Percentiles rank a stretch among this genome's conserved stretches.
Conservation (phyloP, 2,888 invertebrate species). For the Frankliniella fusca region DNA sequence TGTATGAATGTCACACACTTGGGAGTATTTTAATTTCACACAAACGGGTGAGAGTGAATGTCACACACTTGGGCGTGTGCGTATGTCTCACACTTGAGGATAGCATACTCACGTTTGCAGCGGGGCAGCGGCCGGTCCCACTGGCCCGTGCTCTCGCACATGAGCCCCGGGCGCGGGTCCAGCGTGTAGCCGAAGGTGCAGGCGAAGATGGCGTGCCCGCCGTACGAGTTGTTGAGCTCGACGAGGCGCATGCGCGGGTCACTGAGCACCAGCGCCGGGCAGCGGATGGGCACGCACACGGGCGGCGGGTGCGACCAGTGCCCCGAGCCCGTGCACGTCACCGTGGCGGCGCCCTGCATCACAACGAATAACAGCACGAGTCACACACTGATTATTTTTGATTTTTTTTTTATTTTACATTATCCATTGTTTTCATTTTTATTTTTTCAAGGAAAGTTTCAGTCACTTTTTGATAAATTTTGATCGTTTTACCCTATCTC, state of each 20-base stretch:
- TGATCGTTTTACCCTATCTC: too few relatives aligned
- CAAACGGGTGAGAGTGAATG: too few relatives aligned
- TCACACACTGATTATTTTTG: too few relatives aligned
- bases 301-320: conserved; percentile 74
- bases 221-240: conserved; percentile 76
- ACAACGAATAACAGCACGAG: too few relatives aligned
- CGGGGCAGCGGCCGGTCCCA: conserved; percentile 75
- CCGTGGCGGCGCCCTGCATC: conserved; percentile 28
- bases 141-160: conserved; percentile 71
- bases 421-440: too few relatives aligned
- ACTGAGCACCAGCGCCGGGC: conserved; percentile 63
- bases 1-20: too few relatives aligned
- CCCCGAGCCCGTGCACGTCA: conserved; percentile 50
- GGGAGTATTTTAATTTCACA: too few relatives aligned
- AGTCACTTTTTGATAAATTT: too few relatives aligned
- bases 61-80: too few relatives aligned
- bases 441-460: too few relatives aligned
- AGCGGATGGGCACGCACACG: conserved; percentile 71
- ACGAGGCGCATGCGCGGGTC: conserved; percentile 70
- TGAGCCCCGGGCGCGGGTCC: conserved; percentile 69
- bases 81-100: conserved; percentile 12
- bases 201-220: conserved; percentile 73
- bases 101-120: conserved; percentile 62
- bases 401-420: too few relatives aligned
- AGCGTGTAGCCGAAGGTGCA: conserved; percentile 81